A percentile compares a stretch with the other conserved stretches of the same genome.
phyloP scores from a whole-genome alignment of 2,888 invertebrate genomes.

The Romanomermis culicivorax region DNA sequence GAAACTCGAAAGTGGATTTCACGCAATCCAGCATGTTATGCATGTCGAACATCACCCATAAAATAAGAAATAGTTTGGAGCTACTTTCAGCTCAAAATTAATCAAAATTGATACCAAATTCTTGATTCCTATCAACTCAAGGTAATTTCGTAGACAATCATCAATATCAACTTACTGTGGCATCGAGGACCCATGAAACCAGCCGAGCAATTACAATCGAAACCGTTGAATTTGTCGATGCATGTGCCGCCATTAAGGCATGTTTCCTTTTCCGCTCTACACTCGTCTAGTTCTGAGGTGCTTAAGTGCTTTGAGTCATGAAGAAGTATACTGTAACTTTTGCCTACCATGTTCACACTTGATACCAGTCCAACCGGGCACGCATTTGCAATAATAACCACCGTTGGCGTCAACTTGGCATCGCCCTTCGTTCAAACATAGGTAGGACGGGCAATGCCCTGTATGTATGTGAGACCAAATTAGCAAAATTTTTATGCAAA shows the following conservation, averaged over 20 bases:
- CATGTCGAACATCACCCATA: too few species aligned
- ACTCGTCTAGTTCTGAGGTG: constrained; percentile 6
- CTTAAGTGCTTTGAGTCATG: too few species aligned
- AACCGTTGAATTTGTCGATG: constrained; percentile 7
- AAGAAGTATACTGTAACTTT: not conserved
- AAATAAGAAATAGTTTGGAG: too few species aligned
- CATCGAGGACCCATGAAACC: constrained; percentile 28
- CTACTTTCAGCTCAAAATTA: too few species aligned
- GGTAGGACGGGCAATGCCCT: not conserved
- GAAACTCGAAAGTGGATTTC: not conserved
- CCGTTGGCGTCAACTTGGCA: not conserved
- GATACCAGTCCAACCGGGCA: not conserved
- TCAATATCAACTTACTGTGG: constrained; percentile 23
- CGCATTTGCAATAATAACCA: not conserved
- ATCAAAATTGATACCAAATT: too few species aligned
- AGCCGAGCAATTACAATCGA: constrained; percentile 19
- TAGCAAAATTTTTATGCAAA: too few species aligned
- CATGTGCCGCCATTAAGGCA: constrained; percentile 6
- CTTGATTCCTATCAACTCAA: too few species aligned
- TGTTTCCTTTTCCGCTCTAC: not conserved
- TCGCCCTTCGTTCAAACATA: not conserved
- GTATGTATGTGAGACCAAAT: too few species aligned
- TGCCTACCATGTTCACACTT: not conserved
- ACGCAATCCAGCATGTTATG: too few species aligned
- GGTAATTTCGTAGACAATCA: too few species aligned